Conservation (phyloP, 2,797 vertebrate genomes). For the Hypotaenidia okinawae region DNA sequence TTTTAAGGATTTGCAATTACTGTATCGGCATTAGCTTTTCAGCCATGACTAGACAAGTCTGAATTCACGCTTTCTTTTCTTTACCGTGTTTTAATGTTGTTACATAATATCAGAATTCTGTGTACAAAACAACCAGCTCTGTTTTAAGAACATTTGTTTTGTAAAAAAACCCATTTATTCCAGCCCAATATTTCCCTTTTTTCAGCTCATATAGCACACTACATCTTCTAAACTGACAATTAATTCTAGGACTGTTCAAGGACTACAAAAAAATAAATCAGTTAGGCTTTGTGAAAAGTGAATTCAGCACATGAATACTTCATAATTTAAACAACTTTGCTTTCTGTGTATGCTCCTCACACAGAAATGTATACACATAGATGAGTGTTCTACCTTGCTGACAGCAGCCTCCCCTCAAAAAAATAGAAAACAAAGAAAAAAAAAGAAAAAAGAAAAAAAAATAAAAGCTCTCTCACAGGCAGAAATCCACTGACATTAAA, state of each 20-base stretch:
- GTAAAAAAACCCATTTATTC: not conserved
- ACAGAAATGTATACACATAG: fast-evolving
- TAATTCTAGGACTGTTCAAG: not conserved
- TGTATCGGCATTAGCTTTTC: slow-evolving; percentile 63
- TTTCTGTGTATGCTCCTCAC: not conserved
- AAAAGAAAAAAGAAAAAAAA: too few relatives aligned
- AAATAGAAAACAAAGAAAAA: not conserved
- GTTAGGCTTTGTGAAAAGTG: not conserved
- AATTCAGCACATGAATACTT: not conserved
- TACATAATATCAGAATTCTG: slow-evolving; percentile 18
- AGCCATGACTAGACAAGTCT: slow-evolving; percentile 53
- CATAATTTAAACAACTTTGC: not conserved
- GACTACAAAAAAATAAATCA: not conserved
- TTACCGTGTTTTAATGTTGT: slow-evolving; percentile 20
- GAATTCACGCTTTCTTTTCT: slow-evolving; percentile 60
- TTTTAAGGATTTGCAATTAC: slow-evolving; percentile 80
- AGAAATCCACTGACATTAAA: not conserved
- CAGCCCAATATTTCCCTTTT: not conserved
- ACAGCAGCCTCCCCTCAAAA: not conserved
- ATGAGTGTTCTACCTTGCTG: not conserved
- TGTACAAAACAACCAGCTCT: not conserved
- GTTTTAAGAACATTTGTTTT: not conserved
- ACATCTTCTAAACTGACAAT: not conserved
- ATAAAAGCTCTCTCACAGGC: not conserved
- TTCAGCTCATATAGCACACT: not conserved